Percentiles rank a stretch among this genome's conserved stretches.
phyloP scores from a whole-genome alignment of 2,113 vertebrate genomes.

The Marmota monax region DNA sequence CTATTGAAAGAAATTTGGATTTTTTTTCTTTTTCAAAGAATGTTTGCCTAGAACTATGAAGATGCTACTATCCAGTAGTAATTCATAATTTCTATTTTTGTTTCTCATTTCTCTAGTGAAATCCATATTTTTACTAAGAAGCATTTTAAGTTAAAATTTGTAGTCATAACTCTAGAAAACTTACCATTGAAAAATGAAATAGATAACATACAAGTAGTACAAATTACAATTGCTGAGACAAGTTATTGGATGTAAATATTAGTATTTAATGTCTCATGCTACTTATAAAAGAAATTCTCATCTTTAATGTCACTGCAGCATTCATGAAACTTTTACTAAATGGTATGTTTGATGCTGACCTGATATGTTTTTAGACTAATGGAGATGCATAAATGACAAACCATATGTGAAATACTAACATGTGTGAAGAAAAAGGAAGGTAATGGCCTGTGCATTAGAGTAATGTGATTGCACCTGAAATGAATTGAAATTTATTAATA shows the following conservation, averaged over 20 bases:
- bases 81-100: constrained; percentile 20
- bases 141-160: constrained; percentile 41
- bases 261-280: not conserved
- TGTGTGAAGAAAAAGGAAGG: not conserved
- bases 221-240: not conserved
- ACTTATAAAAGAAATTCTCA: constrained; percentile 18
- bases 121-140: constrained; percentile 43
- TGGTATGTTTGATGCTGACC: constrained; percentile 31
- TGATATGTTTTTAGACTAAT: constrained; percentile 14
- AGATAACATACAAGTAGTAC: not conserved
- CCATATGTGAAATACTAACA: not conserved
- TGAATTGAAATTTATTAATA: not conserved
- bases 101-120: constrained; percentile 56
- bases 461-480: not conserved
- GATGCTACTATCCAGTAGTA: constrained; percentile 17
- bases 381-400: not conserved
- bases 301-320: not conserved
- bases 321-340: constrained; percentile 33
- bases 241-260: constrained; percentile 45
- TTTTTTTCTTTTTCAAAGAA: constrained; percentile 42
- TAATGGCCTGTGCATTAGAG: not conserved
- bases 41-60: constrained; percentile 38
- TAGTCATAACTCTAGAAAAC: constrained; percentile 38
- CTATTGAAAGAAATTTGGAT: not conserved
- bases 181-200: not conserved